Evolutionary conservation across 2,888 invertebrate species (phyloP).

Genomic region (Archips crataeganus): DNA sequence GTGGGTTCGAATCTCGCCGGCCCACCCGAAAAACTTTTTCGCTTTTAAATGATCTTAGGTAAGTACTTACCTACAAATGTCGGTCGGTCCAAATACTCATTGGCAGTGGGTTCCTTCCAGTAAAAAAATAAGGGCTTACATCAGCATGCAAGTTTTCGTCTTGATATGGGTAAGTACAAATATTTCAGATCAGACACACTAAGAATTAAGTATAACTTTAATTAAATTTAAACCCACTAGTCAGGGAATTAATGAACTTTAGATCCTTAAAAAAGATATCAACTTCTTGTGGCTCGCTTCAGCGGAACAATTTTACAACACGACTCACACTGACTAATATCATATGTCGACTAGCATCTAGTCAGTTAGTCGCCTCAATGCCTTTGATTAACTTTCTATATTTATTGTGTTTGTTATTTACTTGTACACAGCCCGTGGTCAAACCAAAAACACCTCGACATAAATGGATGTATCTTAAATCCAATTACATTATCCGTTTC

Average conservation of each 20-base stretch:
- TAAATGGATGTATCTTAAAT: slow-evolving; percentile 16
- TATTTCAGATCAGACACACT: not conserved
- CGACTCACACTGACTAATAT: not conserved
- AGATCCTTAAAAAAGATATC: not conserved
- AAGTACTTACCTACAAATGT: not conserved
- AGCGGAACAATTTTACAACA: not conserved
- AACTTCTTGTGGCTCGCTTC: not conserved
- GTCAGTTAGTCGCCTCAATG: not conserved
- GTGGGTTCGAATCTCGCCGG: too few species aligned
- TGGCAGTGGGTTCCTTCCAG: not conserved
- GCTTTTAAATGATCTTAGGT: too few species aligned
- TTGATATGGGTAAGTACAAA: not conserved
- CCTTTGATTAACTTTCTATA: not conserved
- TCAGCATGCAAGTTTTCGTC: not conserved
- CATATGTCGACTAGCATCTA: not conserved
- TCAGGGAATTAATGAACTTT: not conserved
- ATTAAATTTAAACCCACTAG: not conserved
- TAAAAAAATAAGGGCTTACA: not conserved
- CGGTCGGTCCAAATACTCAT: not conserved
- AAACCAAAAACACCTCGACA: slow-evolving; percentile 9
- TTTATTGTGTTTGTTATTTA: not conserved
- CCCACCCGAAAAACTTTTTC: too few species aligned
- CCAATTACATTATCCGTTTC: slow-evolving; percentile 30
- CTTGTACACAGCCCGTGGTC: not conserved
- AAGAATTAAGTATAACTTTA: not conserved